Evolutionary conservation across 2,797 vertebrate genomes (phyloP).

Genomic region (Amphiprion clarkii): DNA sequence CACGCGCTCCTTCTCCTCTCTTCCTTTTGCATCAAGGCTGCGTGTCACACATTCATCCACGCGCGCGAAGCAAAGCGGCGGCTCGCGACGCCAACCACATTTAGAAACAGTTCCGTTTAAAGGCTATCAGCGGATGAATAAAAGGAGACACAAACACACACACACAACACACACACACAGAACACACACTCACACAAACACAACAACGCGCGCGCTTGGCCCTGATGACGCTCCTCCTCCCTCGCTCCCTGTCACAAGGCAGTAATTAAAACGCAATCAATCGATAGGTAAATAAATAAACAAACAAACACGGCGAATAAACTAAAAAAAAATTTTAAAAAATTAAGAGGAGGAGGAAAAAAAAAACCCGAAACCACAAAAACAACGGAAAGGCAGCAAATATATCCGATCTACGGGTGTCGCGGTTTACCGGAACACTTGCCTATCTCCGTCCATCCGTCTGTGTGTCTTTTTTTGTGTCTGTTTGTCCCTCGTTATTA

Average conservation of each 20-base stretch:
- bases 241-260: slow-evolving; percentile 84
- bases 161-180: slow-evolving; percentile 12
- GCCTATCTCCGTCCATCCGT: slow-evolving; percentile 87
- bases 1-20: slow-evolving; percentile 62
- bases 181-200: slow-evolving; percentile 59
- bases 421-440: slow-evolving; percentile 85
- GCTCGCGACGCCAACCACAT: slow-evolving; percentile 62
- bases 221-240: slow-evolving; percentile 85
- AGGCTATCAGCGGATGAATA: slow-evolving; percentile 58
- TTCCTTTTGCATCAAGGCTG: slow-evolving; percentile 70
- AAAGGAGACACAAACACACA: slow-evolving; percentile 20
- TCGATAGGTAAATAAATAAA: slow-evolving; percentile 85
- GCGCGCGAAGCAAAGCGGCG: slow-evolving; percentile 64
- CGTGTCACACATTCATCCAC: slow-evolving; percentile 70
- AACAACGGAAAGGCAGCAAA: slow-evolving; percentile 31
- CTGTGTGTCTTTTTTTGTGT: slow-evolving; percentile 85
- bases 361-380: slow-evolving; percentile 19
- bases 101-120: slow-evolving; percentile 62
- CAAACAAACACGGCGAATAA: slow-evolving; percentile 55
- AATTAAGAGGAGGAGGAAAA: background rate
- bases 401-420: slow-evolving; percentile 60
- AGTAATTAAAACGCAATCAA: slow-evolving; percentile 91
- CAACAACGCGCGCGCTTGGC: slow-evolving; percentile 77
- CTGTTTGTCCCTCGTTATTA: slow-evolving; percentile 77
- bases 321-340: slow-evolving; percentile 69